Percentiles rank a stretch among this genome's conserved stretches.
Evolutionary conservation across 2,113 vertebrate species (phyloP).

Genomic region (Symphodus melops): DNA sequence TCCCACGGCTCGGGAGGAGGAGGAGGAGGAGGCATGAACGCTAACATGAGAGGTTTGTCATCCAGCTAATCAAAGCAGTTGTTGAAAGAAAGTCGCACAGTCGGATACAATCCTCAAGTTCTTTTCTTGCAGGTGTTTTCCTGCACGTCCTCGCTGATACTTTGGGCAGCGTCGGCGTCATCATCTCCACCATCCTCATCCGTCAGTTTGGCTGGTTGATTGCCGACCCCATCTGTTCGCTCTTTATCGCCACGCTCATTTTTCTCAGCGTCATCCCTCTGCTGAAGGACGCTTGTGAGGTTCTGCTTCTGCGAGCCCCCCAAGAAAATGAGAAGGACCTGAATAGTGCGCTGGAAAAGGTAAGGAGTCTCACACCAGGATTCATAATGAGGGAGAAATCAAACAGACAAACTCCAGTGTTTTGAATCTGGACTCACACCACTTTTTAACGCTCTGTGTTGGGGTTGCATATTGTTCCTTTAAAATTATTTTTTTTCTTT

Average conservation of each 20-base stretch:
- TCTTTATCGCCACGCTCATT: constrained; percentile 95
- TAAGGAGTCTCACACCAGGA: constrained; percentile 52
- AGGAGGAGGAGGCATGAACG: constrained; percentile 91
- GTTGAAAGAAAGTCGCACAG: neutral
- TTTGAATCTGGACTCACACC: too few relatives aligned
- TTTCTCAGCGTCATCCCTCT: constrained; percentile 97
- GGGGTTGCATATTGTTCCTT: too few relatives aligned
- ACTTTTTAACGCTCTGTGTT: too few relatives aligned
- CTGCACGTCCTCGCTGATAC: constrained; percentile 97
- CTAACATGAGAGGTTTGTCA: constrained; percentile 95
- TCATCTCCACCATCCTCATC: constrained; percentile 96
- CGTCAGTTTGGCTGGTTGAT: constrained; percentile 98
- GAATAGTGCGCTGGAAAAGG: constrained; percentile 93
- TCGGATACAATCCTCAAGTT: neutral
- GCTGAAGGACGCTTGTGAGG: constrained; percentile 94
- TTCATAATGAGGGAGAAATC: neutral
- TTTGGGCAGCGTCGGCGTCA: constrained; percentile 96
- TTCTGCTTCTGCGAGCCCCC: constrained; percentile 91
- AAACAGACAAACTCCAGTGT: too few relatives aligned
- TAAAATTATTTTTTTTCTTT: too few relatives aligned
- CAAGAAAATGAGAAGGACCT: constrained; percentile 93
- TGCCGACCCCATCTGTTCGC: constrained; percentile 96
- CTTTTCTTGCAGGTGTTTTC: constrained; percentile 88
- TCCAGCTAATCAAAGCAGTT: fast-evolving
- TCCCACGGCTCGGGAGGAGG: constrained; percentile 83